A percentile compares a stretch with the other conserved stretches of the same genome.
Evolutionary conservation across 2,888 invertebrate species (phyloP).

Genomic region (Octodonta nipae): DNA sequence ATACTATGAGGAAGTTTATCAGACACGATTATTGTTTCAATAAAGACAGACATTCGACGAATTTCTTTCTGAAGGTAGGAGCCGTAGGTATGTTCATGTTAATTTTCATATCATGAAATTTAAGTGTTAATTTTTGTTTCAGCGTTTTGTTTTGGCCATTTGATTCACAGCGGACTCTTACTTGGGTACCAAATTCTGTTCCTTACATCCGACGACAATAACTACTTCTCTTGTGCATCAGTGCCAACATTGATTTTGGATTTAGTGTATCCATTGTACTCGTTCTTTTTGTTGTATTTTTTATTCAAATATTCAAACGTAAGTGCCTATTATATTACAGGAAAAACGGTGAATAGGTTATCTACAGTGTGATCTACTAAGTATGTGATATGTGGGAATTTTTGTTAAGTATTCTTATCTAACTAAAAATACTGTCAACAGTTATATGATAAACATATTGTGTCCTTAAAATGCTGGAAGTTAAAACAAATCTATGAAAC

Average conservation of each 20-base stretch:
- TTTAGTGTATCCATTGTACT: conserved; percentile 57
- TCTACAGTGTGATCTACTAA: too few species aligned
- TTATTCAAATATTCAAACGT: conserved; percentile 74
- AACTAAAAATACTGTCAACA: too few species aligned
- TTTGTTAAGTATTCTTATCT: too few species aligned
- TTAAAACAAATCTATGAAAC: too few species aligned
- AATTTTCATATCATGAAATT: neutral
- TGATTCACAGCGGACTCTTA: conserved; percentile 59
- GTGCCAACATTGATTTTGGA: conserved; percentile 48
- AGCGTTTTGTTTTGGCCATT: conserved; percentile 67
- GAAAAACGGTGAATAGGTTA: too few species aligned
- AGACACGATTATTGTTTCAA: conserved; percentile 51
- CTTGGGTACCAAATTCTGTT: conserved; percentile 55
- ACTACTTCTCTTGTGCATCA: conserved; percentile 48
- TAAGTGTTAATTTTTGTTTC: conserved; percentile 19
- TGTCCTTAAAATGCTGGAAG: too few species aligned
- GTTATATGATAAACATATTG: too few species aligned
- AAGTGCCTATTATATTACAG: conserved; percentile 24
- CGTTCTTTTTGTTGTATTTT: conserved; percentile 63
- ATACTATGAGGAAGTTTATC: conserved; percentile 32
- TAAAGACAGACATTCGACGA: conserved; percentile 55
- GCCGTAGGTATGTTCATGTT: conserved; percentile 46
- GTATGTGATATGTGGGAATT: too few species aligned
- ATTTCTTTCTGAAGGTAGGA: conserved; percentile 60
- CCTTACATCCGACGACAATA: conserved; percentile 39